Base-by-base conservation (phyloP, 2,888 invertebrate species). In the Lepidochitona cinerea region DNA sequence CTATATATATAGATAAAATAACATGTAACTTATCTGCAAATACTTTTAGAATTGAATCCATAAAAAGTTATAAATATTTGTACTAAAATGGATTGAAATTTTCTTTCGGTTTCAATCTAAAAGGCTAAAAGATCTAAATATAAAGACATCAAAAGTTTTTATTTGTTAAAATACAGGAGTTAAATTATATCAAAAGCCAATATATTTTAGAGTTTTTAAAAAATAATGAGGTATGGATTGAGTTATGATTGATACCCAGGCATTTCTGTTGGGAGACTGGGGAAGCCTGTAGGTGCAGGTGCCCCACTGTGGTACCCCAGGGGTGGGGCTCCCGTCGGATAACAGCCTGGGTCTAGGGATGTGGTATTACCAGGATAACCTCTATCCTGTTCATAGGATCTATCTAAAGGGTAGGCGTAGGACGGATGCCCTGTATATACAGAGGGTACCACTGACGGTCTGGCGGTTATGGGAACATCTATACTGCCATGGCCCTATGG, bases 391-490 rank as follows among this genome's bases (percentile, higher is more conserved):
- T 84, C 84, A 72, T 89, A 89, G 49, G 83, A 82, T 52, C 83
- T 83, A 71, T 89, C 90, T 3, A 80, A 75, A 5, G 89, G 88
- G 80, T 88, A 89, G 68, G 88, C 87, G 76, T 90, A 89, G 5
- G 88, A 87, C 32, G 89, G 89, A 68, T 90, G 90, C n/a, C 88
- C 87, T 0, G 89, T 87, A 84, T 89, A 90, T 36, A 88, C 78
- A 5, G 90, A 90, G 0, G 89, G 88, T 2, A 86, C 80, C 0
- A 85, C 81, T 1, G 87, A 87, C 9, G 85, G 85, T 69, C 86
- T 80, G 23, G 89, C 89, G 37, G 83, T 79, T 4, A 84, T 85
- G 0, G 89, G 87, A 12, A 89, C 78, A 49, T 84, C 81, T 37
- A 89, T 86, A 37, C 76, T 75, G 33, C 89, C 89, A 41, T 84